A percentile compares a stretch with the other conserved stretches of the same genome.
These are phyloP conservation scores for Pyrgus malvae DNA, from an alignment of 2,888 invertebrate genomes.

Conservation along the genomic window DNA sequence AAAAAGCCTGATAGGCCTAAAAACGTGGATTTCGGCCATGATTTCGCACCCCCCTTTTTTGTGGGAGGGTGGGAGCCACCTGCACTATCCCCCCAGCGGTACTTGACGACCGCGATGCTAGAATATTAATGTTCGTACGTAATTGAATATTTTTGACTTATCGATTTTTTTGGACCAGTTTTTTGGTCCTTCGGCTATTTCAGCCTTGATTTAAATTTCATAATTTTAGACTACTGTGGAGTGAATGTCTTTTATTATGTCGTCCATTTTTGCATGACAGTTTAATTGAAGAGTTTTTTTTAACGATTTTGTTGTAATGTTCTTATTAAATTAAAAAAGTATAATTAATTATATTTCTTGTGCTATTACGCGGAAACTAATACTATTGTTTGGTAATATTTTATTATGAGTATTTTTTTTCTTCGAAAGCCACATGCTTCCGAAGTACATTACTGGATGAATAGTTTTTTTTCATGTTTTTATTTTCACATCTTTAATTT, in stretches of 20 bases:
- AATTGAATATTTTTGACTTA: conserved; percentile 72
- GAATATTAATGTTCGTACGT: conserved; percentile 74
- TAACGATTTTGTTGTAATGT: too few species aligned
- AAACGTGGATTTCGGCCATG: conserved; percentile 69
- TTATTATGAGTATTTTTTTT: too few species aligned
- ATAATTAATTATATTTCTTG: too few species aligned
- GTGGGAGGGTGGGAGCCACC: conserved; percentile 39
- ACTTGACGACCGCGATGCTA: conserved; percentile 72
- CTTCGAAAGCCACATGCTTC: too few species aligned
- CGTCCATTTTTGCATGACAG: background rate
- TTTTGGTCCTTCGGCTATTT: conserved; percentile 5
- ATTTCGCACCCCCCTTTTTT: conserved; percentile 46
- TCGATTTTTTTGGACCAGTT: conserved; percentile 47
- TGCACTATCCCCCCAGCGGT: conserved; percentile 65
- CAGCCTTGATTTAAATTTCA: conserved; percentile 3
- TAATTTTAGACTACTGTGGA: conserved; percentile 4
- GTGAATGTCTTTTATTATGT: background rate
- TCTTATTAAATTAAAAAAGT: too few species aligned
- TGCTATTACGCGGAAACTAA: too few species aligned
- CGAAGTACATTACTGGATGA: too few species aligned
- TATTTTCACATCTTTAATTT: too few species aligned
- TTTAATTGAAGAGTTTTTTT: background rate
- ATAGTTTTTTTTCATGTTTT: too few species aligned
- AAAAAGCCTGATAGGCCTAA: conserved; percentile 77
- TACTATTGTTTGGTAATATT: too few species aligned